These are phyloP conservation scores for Noctua janthe DNA, from an alignment of 2,888 invertebrate species.

Conservation along the genomic window DNA sequence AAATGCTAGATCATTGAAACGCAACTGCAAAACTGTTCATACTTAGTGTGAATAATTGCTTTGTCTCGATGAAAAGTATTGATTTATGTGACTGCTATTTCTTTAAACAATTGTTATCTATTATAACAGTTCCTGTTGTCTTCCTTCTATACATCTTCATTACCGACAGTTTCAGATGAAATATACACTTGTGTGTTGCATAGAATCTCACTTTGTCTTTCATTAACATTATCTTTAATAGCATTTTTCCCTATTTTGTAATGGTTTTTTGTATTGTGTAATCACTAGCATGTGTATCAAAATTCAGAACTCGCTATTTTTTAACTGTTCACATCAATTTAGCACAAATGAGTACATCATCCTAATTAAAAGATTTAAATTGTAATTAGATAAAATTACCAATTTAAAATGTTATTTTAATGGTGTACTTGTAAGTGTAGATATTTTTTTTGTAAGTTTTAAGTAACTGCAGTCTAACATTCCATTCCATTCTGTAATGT, in stretches of 20 bases:
- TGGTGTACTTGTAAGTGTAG: constrained; percentile 58
- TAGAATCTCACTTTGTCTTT: constrained; percentile 60
- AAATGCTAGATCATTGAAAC: constrained; percentile 1
- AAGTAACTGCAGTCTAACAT: constrained; percentile 60
- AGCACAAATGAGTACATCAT: constrained; percentile 63
- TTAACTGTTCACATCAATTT: constrained; percentile 29
- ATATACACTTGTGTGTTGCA: constrained; percentile 28
- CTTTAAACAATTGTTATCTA: constrained; percentile 16
- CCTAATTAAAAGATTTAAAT: constrained; percentile 39
- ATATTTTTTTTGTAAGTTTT: constrained; percentile 43
- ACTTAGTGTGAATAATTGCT: constrained; percentile 1
- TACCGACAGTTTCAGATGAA: constrained; percentile 18
- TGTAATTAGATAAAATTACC: constrained; percentile 38
- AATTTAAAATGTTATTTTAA: constrained; percentile 40
- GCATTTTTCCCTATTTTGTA: constrained; percentile 26
- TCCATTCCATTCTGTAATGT: constrained; percentile 59
- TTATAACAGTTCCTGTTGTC: constrained; percentile 27
- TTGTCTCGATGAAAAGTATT: neutral
- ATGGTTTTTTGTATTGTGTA: constrained; percentile 21
- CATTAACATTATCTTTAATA: constrained; percentile 14
- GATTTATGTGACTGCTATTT: constrained; percentile 1
- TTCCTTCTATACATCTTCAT: constrained; percentile 3
- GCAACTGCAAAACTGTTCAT: neutral
- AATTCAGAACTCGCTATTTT: neutral
- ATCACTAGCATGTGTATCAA: constrained; percentile 4